Conservation (phyloP, 2,888 invertebrate species). For the Cheilosia grossa region DNA sequence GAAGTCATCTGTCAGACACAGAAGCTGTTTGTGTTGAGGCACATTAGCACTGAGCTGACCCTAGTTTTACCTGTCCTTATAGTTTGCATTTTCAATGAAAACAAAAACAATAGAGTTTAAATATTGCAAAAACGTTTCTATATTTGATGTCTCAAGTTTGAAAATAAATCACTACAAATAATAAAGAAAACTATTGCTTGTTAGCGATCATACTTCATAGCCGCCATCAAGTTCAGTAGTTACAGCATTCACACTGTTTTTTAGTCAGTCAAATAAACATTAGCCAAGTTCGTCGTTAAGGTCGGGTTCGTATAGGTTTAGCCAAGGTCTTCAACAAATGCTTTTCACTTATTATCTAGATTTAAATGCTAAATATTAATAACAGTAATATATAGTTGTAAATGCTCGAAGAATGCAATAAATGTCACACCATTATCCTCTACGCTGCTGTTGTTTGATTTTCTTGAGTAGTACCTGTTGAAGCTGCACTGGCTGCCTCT, state of each 20-base stretch:
- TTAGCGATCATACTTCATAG: constrained; percentile 32
- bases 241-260: constrained; percentile 1
- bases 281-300: constrained; percentile 33
- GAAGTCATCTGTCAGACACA: too few species aligned
- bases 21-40: too few species aligned
- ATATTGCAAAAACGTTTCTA: constrained; percentile 67
- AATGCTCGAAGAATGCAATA: constrained; percentile 64
- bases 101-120: background rate
- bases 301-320: constrained; percentile 30
- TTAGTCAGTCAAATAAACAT: constrained; percentile 18
- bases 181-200: constrained; percentile 42
- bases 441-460: constrained; percentile 81
- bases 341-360: constrained; percentile 27
- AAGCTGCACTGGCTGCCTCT: constrained; percentile 86
- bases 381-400: constrained; percentile 16
- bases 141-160: constrained; percentile 51
- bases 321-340: constrained; percentile 49
- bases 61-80: too few species aligned
- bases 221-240: constrained; percentile 34
- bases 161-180: constrained; percentile 63
- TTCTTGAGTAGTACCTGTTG: constrained; percentile 80
- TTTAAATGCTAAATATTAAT: constrained; percentile 35
- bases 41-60: too few species aligned
- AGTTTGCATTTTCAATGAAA: background rate
- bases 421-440: constrained; percentile 17